Conservation (phyloP, 2,888 invertebrate species). For the Lottia gigantea region DNA sequence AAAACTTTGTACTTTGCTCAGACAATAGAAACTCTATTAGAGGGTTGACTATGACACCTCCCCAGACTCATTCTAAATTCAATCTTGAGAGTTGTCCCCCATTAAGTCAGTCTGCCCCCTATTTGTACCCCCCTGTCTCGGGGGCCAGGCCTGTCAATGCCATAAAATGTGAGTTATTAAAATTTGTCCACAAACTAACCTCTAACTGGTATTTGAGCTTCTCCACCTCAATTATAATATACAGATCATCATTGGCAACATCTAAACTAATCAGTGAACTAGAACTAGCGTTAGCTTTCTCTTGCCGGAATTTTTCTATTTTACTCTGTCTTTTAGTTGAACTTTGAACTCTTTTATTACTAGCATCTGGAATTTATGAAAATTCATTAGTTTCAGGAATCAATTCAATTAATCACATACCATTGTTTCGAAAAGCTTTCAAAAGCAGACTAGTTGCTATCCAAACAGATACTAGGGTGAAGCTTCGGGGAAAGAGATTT, state of each 20-base stretch:
- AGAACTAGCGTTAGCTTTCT: slow-evolving; percentile 46
- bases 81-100: no score
- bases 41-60: no score
- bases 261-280: slow-evolving; percentile 47
- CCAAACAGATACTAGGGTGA: no score
- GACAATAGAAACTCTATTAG: no score
- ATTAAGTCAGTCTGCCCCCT: no score
- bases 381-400: not conserved
- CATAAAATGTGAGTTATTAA: no score
- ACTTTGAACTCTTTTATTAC: slow-evolving; percentile 40
- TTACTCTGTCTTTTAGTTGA: slow-evolving; percentile 47
- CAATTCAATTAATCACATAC: not conserved
- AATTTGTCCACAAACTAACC: slow-evolving; percentile 38
- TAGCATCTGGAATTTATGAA: not conserved
- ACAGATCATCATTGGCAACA: slow-evolving; percentile 59
- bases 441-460: no score
- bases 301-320: slow-evolving; percentile 58
- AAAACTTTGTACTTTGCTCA: no score
- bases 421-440: no score
- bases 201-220: slow-evolving; percentile 65
- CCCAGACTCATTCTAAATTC: no score
- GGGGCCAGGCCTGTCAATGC: no score
- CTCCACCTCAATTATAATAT: slow-evolving; percentile 62
- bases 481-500: not conserved
- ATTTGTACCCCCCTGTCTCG: no score